These are phyloP conservation scores for Argyresthia goedartella DNA, from an alignment of 2,888 invertebrate genomes.

Conservation along the genomic window DNA sequence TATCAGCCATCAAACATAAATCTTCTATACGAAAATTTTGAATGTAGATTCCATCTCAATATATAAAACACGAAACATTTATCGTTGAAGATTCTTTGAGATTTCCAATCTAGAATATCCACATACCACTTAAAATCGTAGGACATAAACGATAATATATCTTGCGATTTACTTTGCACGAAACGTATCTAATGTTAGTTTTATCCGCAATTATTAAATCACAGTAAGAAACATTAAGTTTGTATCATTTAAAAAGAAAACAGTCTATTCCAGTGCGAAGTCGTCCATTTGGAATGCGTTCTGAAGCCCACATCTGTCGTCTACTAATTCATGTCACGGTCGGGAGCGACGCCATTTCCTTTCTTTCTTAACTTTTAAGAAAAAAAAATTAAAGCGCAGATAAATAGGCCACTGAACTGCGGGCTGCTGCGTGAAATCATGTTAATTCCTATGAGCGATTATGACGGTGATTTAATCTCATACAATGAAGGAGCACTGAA, in stretches of 20 bases:
- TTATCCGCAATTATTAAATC: neutral
- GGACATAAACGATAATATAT: too few species aligned
- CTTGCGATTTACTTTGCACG: too few species aligned
- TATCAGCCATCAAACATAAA: too few species aligned
- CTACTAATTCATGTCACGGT: slow-evolving; percentile 38
- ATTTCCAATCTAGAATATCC: too few species aligned
- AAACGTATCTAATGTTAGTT: too few species aligned
- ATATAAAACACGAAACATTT: too few species aligned
- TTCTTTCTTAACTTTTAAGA: neutral
- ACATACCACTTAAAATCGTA: too few species aligned
- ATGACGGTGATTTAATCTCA: slow-evolving; percentile 4
- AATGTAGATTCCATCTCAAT: too few species aligned
- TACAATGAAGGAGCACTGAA: slow-evolving; percentile 13
- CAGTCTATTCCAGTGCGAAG: slow-evolving; percentile 33
- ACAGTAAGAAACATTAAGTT: neutral
- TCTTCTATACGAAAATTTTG: too few species aligned
- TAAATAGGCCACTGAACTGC: slow-evolving; percentile 1
- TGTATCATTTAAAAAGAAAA: slow-evolving; percentile 25
- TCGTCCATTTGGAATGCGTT: slow-evolving; percentile 37
- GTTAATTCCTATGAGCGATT: neutral
- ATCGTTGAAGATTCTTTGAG: too few species aligned
- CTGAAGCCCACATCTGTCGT: slow-evolving; percentile 41
- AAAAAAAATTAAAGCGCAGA: neutral
- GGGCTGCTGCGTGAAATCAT: neutral
- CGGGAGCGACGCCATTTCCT: neutral